A percentile compares a stretch with the other conserved stretches of the same genome.
Conservation (phyloP, 2,113 vertebrate genomes). For the Bucco capensis region DNA sequence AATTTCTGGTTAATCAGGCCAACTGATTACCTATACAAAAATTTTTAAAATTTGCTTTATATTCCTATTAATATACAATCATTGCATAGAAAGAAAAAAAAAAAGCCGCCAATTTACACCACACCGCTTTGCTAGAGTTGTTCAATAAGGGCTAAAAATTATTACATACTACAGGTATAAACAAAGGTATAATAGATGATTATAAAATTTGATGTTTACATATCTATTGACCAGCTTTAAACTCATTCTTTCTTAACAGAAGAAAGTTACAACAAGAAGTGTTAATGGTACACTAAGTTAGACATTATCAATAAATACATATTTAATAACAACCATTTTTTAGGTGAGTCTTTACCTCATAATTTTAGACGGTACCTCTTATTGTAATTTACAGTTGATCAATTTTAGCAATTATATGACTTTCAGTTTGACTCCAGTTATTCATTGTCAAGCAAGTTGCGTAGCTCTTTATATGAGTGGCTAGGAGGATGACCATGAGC, state of each 20-base stretch:
- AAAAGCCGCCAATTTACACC: neutral
- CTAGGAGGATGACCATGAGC: no score
- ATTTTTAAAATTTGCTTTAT: neutral
- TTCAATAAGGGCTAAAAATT: neutral
- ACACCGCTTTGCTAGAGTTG: rapidly evolving
- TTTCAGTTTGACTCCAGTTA: neutral
- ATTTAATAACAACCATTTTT: neutral
- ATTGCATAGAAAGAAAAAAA: no score
- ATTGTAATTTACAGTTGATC: neutral
- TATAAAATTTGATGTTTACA: neutral
- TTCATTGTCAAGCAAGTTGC: neutral
- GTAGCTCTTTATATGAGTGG: neutral
- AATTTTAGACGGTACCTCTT: neutral
- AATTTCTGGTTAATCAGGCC: neutral
- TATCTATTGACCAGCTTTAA: neutral
- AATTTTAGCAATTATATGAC: neutral
- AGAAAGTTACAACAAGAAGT: neutral
- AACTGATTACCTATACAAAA: neutral
- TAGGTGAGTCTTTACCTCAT: neutral
- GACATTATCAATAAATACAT: neutral
- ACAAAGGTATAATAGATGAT: neutral
- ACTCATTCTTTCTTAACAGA: neutral
- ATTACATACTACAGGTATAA: neutral
- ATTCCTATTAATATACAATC: neutral
- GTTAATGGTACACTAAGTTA: neutral